Evolutionary conservation across 1,140 invertebrate species (phyloP), one percentile per base, ranked within the genome.

Genomic region (Drosophila lacertosa): DNA sequence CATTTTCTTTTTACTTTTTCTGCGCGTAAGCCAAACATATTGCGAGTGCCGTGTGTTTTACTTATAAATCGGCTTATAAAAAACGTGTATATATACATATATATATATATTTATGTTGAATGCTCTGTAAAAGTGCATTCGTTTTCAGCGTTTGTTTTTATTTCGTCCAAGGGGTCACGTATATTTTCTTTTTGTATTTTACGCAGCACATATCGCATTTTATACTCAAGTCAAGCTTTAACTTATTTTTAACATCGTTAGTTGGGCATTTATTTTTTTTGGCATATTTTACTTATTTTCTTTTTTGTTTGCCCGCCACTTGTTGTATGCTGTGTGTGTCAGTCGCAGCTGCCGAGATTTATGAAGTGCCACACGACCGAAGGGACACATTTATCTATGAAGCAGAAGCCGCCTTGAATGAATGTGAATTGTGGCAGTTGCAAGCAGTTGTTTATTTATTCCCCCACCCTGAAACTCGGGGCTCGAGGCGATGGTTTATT

Each of bases 1-100:
- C 45, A 11, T 11, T 20, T 42, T 22, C 18, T 18, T 2, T 1
- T 18, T 15, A 9, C 15, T 60, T 66, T 64, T 68, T n/a, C n/a
- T n/a, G n/a, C n/a, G n/a, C n/a, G n/a, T 60, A 63, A 59, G 54
- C 67, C 76, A 80, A 84, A 74, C 81, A 86, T 84, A 84, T 81
- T 81, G 73, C 73, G 59, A 53, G 45, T 80, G 72, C 48, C 65
- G 82, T 74, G 77, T 84, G 63, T 67, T 66, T 86, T 82, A 74
- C 81, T 74, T 77, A 88, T 88, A 86, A 88, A 88, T 88, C 81
- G 81, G 81, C 81, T 86, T 86, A 82, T 77, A 88, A 77, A 73
- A 55, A n/a, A n/a, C n/a, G n/a, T n/a, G n/a, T n/a, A n/a, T n/a
- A n/a, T n/a, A n/a, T n/a, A n/a, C n/a, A n/a, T n/a, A n/a, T n/a